These are phyloP conservation scores for Brachionus angularis DNA, from an alignment of 1,140 invertebrate genomes.

Conservation along the genomic window DNA sequence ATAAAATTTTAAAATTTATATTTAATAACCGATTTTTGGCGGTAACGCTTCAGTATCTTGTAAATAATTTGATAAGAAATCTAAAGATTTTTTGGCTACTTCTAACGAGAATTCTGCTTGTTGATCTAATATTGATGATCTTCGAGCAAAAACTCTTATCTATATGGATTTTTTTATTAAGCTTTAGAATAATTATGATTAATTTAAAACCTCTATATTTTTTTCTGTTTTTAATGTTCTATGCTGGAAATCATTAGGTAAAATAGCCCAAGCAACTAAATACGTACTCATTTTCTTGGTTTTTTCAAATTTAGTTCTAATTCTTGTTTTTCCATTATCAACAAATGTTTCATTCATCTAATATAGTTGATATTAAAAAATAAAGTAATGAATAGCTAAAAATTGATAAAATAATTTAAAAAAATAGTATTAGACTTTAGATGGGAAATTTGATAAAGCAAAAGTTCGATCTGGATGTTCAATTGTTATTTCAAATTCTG, in stretches of 20 bases:
- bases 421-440: too few species aligned
- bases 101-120: background rate
- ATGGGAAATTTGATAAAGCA: conserved; percentile 8
- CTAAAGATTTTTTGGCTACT: background rate
- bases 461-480: conserved; percentile 23
- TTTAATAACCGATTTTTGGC: conserved; percentile 2
- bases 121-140: background rate
- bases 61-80: background rate
- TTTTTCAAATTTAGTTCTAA: conserved; percentile 19
- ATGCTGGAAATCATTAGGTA: conserved; percentile 10
- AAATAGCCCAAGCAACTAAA: conserved; percentile 42
- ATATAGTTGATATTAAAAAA: background rate
- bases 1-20: background rate
- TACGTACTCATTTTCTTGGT: conserved; percentile 29
- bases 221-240: too few species aligned
- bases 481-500: conserved; percentile 43
- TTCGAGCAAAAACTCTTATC: conserved; percentile 14
- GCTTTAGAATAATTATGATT: too few species aligned
- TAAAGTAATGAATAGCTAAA: background rate
- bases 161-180: too few species aligned
- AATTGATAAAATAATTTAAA: background rate
- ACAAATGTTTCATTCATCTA: background rate
- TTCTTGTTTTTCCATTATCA: background rate
- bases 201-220: background rate
- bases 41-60: background rate